These are phyloP conservation scores for Polyommatus icarus DNA, from an alignment of 2,888 invertebrate species.

Conservation along the genomic window DNA sequence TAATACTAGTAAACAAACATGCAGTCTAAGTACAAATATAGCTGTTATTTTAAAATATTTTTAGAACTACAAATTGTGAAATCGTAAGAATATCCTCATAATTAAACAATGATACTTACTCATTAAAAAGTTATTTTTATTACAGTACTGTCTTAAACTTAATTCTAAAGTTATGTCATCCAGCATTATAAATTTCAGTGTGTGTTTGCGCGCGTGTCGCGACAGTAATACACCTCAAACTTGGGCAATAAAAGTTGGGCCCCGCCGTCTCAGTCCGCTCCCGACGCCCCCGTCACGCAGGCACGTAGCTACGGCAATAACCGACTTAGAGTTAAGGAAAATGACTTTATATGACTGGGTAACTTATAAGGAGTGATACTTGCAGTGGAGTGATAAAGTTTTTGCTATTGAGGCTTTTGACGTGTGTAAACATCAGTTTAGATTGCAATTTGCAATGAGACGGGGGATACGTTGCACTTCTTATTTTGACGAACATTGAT, in stretches of 20 bases:
- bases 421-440: no score
- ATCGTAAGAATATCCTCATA: no score
- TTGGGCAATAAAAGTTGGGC: slow-evolving; percentile 4
- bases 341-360: neutral
- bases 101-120: neutral
- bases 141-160: neutral
- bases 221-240: slow-evolving; percentile 15
- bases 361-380: neutral
- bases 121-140: neutral
- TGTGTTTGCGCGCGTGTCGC: neutral
- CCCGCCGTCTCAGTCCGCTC: neutral
- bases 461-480: no score
- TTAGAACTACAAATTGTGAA: no score
- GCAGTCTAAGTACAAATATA: no score
- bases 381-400: neutral
- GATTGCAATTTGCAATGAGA: no score
- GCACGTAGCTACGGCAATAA: slow-evolving; percentile 9
- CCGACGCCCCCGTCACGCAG: neutral
- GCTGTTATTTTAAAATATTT: no score
- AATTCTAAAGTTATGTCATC: neutral
- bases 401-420: neutral
- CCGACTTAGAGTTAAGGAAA: slow-evolving; percentile 1
- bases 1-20: no score
- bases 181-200: neutral
- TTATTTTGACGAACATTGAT: no score